A percentile compares a stretch with the other conserved stretches of the same genome.
phyloP scores from a whole-genome alignment of 30 jellyfish, hydroid and myxozoan species.

The Pelagia noctiluca region DNA sequence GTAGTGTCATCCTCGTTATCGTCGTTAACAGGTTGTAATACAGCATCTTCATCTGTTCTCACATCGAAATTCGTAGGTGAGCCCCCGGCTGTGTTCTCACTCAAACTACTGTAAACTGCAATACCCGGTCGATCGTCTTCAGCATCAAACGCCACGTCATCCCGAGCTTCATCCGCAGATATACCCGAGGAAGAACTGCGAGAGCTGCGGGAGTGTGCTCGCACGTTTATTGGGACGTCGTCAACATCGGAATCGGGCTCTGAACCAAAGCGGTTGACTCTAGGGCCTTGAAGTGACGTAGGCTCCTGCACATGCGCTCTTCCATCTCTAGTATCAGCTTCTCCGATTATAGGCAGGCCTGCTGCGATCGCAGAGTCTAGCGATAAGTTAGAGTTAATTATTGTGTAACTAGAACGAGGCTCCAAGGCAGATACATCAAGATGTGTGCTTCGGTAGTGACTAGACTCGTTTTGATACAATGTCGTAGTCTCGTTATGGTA shows the following conservation, averaged over 20 bases:
- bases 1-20: neutral
- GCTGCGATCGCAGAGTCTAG: constrained; percentile 85
- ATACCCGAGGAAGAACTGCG: constrained; percentile 57
- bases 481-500: too few relatives aligned
- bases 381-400: constrained; percentile 41
- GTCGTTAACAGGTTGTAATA: neutral
- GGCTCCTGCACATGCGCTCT: neutral
- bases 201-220: constrained; percentile 12
- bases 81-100: constrained; percentile 53
- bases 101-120: constrained; percentile 59
- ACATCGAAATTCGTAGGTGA: constrained; percentile 39
- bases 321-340: neutral
- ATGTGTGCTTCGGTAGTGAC: neutral
- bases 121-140: constrained; percentile 63
- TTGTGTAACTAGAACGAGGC: constrained; percentile 71
- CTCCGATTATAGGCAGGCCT: constrained; percentile 83
- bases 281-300: neutral
- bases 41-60: neutral
- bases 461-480: neutral
- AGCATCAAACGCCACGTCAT: constrained; percentile 20
- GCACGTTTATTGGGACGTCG: constrained; percentile 38
- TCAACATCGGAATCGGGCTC: constrained; percentile 26
- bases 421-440: neutral
- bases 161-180: constrained; percentile 44
- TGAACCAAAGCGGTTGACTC: constrained; percentile 1